Conservation (phyloP, 2,797 vertebrate genomes). For the Pangasius mekongensis region DNA sequence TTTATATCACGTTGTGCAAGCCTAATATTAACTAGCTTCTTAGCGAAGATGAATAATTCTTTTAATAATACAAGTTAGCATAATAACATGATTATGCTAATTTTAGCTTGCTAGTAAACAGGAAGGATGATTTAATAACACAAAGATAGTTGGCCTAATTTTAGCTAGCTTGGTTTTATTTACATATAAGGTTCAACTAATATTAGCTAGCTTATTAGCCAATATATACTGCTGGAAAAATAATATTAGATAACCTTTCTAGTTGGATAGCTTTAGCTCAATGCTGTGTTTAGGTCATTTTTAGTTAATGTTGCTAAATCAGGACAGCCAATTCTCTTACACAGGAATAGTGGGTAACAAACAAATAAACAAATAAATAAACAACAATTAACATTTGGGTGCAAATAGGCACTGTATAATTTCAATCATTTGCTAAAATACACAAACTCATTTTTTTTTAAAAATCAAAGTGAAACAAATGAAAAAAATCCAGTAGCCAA, state of each 20-base stretch:
- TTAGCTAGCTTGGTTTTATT: background rate
- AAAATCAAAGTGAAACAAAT: background rate
- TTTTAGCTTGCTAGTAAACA: background rate
- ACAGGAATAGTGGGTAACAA: background rate
- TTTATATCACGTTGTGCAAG: background rate
- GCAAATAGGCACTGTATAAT: background rate
- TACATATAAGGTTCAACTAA: background rate
- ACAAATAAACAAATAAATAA: background rate
- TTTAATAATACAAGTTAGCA: background rate
- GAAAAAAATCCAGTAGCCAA: background rate
- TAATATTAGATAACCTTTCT: background rate
- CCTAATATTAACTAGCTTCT: background rate
- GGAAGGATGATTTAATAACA: background rate
- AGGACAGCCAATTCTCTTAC: background rate
- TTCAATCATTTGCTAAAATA: background rate
- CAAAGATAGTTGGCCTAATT: background rate
- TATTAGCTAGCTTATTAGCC: background rate
- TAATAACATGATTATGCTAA: background rate
- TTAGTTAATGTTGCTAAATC: slow-evolving; percentile 3
- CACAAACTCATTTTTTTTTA: background rate
- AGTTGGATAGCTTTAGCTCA: background rate
- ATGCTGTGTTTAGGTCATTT: background rate
- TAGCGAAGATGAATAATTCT: background rate
- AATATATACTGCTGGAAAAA: background rate
- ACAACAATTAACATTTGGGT: background rate